Base-by-base conservation (phyloP, 2,888 invertebrate genomes). In the Dryobota labecula region DNA sequence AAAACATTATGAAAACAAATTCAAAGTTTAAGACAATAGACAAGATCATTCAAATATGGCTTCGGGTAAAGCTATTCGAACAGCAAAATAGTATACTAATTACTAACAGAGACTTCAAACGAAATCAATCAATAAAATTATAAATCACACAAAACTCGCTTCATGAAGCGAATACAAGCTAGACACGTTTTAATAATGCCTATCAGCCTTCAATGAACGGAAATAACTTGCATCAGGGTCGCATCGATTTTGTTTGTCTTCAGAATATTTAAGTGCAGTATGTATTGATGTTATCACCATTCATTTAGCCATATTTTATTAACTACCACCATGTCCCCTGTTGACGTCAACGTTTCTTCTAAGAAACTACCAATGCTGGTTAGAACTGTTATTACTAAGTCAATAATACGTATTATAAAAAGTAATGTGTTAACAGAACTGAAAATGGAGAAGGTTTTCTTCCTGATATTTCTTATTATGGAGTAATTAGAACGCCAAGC, bases 161-260 rank as follows among this genome's bases (percentile, higher is more conserved):
- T 66, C 63, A 78, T 72, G 73, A 66, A 75, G 53, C 74, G 65
- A 74, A 76, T 73, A 73, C 56, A 67, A 66, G 70, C 84, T 80
- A 79, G 81, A 83, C 84, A 78, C 83, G 86, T 89, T 90, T 91
- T 90, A 92, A 90, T 92, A 92, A 92, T 91, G 87, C 89, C 83
- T 86, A 80, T 73, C 74, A 76, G 80, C 95, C 95, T 95, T 94
- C 93, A 90, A 87, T 80, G 86, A 90, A 91, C 92, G 90, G 91
- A 94, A 94, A 94, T 94, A 94, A 88, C 92, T 88, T 94, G 94
- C 93, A 94, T 88, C 90, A 90, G 89, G 90, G 91, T 84, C 92
- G 89, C 89, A 95, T 95, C 94, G 95, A 95, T 95, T 93, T 91
- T 89, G 73, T 91, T 83, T 86, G 89, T 91, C 90, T 91, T 91